A percentile compares a stretch with the other conserved stretches of the same genome.
Evolutionary conservation across 1,140 invertebrate species (phyloP).

Genomic region (Bombus waltoni): DNA sequence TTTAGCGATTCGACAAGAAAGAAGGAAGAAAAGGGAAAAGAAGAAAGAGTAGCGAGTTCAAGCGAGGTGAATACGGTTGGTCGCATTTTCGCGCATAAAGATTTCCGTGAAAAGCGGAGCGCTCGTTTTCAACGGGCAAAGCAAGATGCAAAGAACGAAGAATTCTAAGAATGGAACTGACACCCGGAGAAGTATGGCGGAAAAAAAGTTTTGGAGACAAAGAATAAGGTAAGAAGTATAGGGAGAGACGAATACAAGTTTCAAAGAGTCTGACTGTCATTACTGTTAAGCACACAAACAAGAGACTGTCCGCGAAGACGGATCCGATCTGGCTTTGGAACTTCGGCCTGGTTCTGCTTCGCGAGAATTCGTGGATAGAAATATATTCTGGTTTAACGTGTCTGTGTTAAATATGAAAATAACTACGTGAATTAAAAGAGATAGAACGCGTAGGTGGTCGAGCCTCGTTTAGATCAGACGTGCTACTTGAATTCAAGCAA

Average conservation of each 20-base stretch:
- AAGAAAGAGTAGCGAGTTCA: slow-evolving; percentile 11
- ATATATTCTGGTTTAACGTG: slow-evolving; percentile 16
- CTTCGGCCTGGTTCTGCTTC: not conserved
- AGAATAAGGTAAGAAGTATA: not conserved
- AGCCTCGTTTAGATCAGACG: not conserved
- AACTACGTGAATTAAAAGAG: not conserved
- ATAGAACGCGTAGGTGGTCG: not conserved
- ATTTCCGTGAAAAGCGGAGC: slow-evolving; percentile 21
- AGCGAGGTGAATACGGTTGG: slow-evolving; percentile 9
- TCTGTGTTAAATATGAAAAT: not conserved
- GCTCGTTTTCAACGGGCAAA: slow-evolving; percentile 10
- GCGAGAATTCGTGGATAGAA: not conserved
- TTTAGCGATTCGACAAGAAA: not conserved
- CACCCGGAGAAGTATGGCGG: slow-evolving; percentile 24
- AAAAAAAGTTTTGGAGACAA: slow-evolving; percentile 31
- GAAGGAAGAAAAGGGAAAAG: not conserved
- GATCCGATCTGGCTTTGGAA: slow-evolving; percentile 14
- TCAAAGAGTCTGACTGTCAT: slow-evolving; percentile 44
- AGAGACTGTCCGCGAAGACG: not conserved
- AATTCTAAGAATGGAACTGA: slow-evolving; percentile 37
- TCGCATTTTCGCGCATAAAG: slow-evolving; percentile 10
- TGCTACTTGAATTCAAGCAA: not conserved
- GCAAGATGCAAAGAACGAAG: slow-evolving; percentile 12
- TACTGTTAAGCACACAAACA: slow-evolving; percentile 41
- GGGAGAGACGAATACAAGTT: slow-evolving; percentile 23